phyloP scores from a whole-genome alignment of 37 sponge, comb jelly and placozoan species.

The Haliclona indistincta region DNA sequence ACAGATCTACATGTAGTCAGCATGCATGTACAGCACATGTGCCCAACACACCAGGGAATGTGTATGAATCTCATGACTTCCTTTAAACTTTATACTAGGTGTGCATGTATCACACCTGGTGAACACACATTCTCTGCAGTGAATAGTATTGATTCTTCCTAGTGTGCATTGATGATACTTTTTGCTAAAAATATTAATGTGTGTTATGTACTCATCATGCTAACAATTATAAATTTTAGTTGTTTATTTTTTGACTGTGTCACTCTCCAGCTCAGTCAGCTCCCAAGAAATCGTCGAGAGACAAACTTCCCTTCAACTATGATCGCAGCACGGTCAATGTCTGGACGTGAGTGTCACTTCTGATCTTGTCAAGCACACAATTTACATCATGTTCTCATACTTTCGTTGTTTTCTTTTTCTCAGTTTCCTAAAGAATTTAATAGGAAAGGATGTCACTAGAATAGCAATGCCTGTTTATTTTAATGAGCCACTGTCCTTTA shows the following conservation, averaged over 20 bases:
- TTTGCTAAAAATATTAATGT: too few species aligned
- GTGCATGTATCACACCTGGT: too few species aligned
- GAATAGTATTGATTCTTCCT: too few species aligned
- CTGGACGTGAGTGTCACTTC: conserved; percentile 52
- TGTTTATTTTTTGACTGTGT: too few species aligned
- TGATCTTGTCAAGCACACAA: too few species aligned
- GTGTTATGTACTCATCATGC: too few species aligned
- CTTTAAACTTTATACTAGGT: background rate
- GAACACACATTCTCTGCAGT: too few species aligned
- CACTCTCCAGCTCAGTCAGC: conserved; percentile 11
- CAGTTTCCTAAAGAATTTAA: conserved; percentile 77
- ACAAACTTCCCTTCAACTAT: conserved; percentile 39
- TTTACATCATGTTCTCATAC: conserved; percentile 18
- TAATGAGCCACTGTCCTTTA: conserved; percentile 95
- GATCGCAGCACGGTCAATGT: conserved; percentile 41
- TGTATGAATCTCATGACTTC: background rate
- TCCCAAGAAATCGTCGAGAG: conserved; percentile 14
- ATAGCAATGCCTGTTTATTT: conserved; percentile 92
- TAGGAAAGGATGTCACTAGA: conserved; percentile 89
- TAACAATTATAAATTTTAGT: too few species aligned
- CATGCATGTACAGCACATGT: too few species aligned
- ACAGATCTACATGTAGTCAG: background rate
- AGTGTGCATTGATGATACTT: too few species aligned
- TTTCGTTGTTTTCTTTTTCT: conserved; percentile 6
- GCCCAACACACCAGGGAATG: too few species aligned